Percentiles rank a stretch among this genome's conserved stretches.
Conservation (phyloP, 2,888 invertebrate species). For the Lysandra coridon region DNA sequence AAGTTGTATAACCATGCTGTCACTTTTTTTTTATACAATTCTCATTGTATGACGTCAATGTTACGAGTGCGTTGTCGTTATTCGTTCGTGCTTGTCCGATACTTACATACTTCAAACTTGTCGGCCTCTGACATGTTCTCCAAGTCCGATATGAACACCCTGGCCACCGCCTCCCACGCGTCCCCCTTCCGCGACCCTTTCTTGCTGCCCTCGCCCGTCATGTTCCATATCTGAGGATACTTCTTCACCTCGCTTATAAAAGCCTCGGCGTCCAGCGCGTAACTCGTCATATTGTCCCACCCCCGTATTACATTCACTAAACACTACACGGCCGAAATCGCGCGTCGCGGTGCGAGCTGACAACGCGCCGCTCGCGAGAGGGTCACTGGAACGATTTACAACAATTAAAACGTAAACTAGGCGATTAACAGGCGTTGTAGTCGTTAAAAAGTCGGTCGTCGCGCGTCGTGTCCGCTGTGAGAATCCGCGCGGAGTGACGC, state of each 20-base stretch:
- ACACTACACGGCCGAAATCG: background rate
- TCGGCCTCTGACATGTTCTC: constrained; percentile 54
- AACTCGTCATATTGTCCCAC: constrained; percentile 46
- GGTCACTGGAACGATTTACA: constrained; percentile 31
- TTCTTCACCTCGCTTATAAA: constrained; percentile 66
- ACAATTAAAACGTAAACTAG: constrained; percentile 10
- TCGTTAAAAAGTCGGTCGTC: background rate
- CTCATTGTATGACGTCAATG: background rate
- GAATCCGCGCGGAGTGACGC: constrained; percentile 48
- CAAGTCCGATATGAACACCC: constrained; percentile 56
- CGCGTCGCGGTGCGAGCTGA: constrained; percentile 50
- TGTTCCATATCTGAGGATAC: constrained; percentile 61
- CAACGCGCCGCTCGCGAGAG: constrained; percentile 42
- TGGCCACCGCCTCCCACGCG: constrained; percentile 61
- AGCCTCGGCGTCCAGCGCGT: constrained; percentile 56
- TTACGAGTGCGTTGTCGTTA: background rate
- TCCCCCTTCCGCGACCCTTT: constrained; percentile 50
- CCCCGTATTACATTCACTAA: background rate
- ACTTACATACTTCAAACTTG: constrained; percentile 63
- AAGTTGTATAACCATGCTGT: too few species aligned
- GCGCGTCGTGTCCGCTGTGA: constrained; percentile 37
- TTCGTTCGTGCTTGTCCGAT: constrained; percentile 33
- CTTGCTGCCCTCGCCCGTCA: constrained; percentile 53
- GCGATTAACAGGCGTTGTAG: background rate
- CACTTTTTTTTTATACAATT: too few species aligned